phyloP scores from a whole-genome alignment of 2,888 invertebrate species.

The Halictus ligatus region DNA sequence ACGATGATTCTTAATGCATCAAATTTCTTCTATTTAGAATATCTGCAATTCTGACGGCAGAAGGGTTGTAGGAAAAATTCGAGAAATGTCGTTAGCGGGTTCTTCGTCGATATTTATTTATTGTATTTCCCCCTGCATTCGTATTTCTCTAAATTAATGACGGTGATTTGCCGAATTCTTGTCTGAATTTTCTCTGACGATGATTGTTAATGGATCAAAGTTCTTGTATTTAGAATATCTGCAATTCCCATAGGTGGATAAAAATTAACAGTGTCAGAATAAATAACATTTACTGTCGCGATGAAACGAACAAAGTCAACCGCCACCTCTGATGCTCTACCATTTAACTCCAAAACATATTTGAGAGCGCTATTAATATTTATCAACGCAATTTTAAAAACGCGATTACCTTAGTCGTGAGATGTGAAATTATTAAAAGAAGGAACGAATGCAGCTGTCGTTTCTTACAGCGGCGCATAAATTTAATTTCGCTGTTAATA shows the following conservation, averaged over 20 bases:
- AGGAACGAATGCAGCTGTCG: background rate
- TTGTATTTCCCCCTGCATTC: too few species aligned
- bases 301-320: too few species aligned
- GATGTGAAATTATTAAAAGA: background rate
- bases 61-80: background rate
- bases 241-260: too few species aligned
- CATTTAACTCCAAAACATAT: background rate
- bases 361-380: background rate
- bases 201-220: too few species aligned
- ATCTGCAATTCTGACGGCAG: background rate
- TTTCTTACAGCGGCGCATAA: background rate
- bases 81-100: background rate
- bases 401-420: background rate
- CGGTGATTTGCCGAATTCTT: too few species aligned
- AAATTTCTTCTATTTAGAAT: too few species aligned
- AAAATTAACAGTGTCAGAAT: too few species aligned
- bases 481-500: background rate
- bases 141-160: too few species aligned
- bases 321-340: background rate
- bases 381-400: background rate
- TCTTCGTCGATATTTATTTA: background rate
- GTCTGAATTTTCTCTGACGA: too few species aligned
- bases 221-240: too few species aligned
- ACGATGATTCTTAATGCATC: too few species aligned
- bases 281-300: too few species aligned